Evolutionary conservation across 37 sponge, comb jelly and placozoan genomes (phyloP), one percentile per base, ranked within the genome.

Genomic region (Mnemiopsis leidyi): DNA sequence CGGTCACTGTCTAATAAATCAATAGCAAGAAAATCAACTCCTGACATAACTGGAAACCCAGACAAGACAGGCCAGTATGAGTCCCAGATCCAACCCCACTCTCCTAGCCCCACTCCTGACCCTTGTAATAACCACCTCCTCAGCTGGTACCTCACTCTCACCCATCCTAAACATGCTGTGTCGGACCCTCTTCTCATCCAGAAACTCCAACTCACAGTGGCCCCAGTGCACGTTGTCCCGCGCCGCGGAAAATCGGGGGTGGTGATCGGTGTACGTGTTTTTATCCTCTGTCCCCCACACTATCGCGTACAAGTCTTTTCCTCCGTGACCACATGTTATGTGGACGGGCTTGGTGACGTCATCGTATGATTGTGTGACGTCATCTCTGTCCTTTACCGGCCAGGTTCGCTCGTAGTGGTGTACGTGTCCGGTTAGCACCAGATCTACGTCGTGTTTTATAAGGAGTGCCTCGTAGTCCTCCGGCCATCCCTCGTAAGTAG

Each of bases 381-480:
- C 79, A 16, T 26, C 32, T 16, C 26, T 20, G 32, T 32, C 1
- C 36, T 77, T 77, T 13, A 85, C 90, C 0, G 90, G 90, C 90
- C 90, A 85, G 39, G 61, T 85, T 40, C 90, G 33, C 24, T 85
- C 90, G 61, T 85, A 85, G 90, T 85, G 39, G 48, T 85, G 90
- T 5, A 85, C 90, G 61, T 85, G 90, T 29, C 90, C 90, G 23
- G 39, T 40, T 28, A 85, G 90, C 0, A 85, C 90, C 24, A 85
- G 35, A 39, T 85, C 90, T 33, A 85, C 90, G 23, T 39, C 23
- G 90, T 85, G 36, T 37, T 85, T 39, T n/a, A 85, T 7, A 13
- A 85, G 2, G 0, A 85, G 90, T 28, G 32, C 40, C 48, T 85
- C 90, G 30, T 40, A 85, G 25, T 85, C 24, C 0, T 85, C 61